Base-by-base conservation (phyloP, 2,888 invertebrate genomes). In the Eupsilia transversa region DNA sequence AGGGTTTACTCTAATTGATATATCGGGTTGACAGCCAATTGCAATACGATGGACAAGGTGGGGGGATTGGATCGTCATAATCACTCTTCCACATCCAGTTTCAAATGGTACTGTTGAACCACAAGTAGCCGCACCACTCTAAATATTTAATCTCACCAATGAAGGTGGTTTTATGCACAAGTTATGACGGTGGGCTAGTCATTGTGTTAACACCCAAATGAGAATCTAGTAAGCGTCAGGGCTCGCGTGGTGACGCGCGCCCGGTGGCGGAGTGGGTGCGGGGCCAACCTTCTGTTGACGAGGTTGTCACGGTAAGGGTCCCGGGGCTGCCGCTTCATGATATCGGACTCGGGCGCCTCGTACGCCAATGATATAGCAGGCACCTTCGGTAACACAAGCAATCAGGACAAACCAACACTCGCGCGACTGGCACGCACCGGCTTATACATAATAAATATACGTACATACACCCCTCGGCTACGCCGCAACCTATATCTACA, bases 341-440 rank as follows among this genome's bases (percentile, higher is more conserved):
- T 99, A 98, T 99, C 99, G 96, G 98, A 99, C 97, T 99, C 99
- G 97, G 99, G 99, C 97, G 99, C 98, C 98, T 99, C 99, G 97
- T 99, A 99, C 97, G 99, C 99, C 97, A 99, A 98, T 97, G 99
- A 99, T 97, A 99, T 99, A 97, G 99, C 99, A 97, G 99, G 99
- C 97, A 99, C 98, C 99, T 98, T 97, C 96, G 94, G 96, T 96
- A 96, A 97, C 96, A 96, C 94, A 96, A 95, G 94, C 94, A 95
- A 96, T 96, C 95, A 95, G 95, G 91, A 94, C 92, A 94, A 92
- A 92, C 92, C 92, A 92, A 92, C 89, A 93, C 85, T 88, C 57
- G 86, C 89, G 88, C 87, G 86, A 87, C 87, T 76, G 82, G 85
- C 90, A 86, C 88, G 86, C 89, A 73, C 79, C 66, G 82, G 88